These are phyloP conservation scores for Hylomyscus alleni DNA, from an alignment of 2,797 vertebrate species.

Conservation along the genomic window DNA sequence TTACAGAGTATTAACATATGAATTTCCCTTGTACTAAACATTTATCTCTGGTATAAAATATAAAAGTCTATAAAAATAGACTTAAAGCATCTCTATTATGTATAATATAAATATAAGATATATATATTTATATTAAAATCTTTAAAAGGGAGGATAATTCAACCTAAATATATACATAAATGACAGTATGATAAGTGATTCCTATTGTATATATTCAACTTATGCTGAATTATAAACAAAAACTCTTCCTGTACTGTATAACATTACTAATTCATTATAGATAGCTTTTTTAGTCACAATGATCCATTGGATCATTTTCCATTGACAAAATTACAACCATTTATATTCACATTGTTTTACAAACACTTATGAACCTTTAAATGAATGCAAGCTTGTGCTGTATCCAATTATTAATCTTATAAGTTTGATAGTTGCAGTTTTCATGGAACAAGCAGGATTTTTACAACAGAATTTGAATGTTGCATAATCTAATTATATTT, in stretches of 20 bases:
- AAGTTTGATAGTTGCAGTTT: background rate
- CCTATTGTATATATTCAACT: background rate
- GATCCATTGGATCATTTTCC: background rate
- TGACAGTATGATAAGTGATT: background rate
- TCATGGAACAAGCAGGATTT: background rate
- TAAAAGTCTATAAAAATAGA: background rate
- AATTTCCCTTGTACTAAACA: background rate
- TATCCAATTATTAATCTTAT: background rate
- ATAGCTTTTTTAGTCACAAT: background rate
- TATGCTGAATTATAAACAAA: background rate
- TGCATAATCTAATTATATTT: background rate
- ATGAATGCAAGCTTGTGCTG: background rate
- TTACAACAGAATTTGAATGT: background rate
- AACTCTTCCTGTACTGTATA: background rate
- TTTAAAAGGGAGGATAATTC: background rate
- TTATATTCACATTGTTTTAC: background rate
- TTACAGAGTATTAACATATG: background rate
- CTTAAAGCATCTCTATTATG: rapidly evolving
- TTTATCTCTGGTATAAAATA: background rate
- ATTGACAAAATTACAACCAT: background rate
- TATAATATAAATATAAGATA: background rate
- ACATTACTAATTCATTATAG: background rate
- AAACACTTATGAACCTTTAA: background rate
- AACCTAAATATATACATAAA: background rate
- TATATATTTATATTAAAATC: background rate